phyloP scores from a whole-genome alignment of 2,888 invertebrate species.

The Drosophila pullipes region DNA sequence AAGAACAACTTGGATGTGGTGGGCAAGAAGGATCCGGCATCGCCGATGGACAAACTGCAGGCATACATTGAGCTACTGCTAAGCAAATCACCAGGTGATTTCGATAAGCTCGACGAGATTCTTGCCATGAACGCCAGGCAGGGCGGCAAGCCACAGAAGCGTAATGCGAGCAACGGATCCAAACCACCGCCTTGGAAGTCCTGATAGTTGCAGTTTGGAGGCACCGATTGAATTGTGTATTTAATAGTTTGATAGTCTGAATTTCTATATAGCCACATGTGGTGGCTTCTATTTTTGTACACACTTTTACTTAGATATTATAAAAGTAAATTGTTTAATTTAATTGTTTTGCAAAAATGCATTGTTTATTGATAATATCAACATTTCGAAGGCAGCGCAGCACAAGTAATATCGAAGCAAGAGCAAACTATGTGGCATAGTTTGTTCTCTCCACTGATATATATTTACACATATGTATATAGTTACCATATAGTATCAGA shows the following conservation, averaged over 20 bases:
- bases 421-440: slow-evolving; percentile 17
- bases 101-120: slow-evolving; percentile 83
- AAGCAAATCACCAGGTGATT: slow-evolving; percentile 86
- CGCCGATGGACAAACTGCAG: slow-evolving; percentile 82
- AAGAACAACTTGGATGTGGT: slow-evolving; percentile 73
- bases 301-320: slow-evolving; percentile 26
- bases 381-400: slow-evolving; percentile 58
- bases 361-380: slow-evolving; percentile 50
- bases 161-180: slow-evolving; percentile 19
- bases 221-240: slow-evolving; percentile 3
- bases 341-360: slow-evolving; percentile 20
- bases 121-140: slow-evolving; percentile 70
- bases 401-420: slow-evolving; percentile 6
- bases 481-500: background rate
- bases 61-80: slow-evolving; percentile 86
- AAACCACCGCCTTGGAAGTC: slow-evolving; percentile 83
- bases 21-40: slow-evolving; percentile 59
- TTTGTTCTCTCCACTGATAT: slow-evolving; percentile 9
- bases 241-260: slow-evolving; percentile 13
- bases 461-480: background rate
- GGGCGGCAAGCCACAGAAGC: slow-evolving; percentile 45
- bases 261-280: slow-evolving; percentile 16
- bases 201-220: slow-evolving; percentile 33
- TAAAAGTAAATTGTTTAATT: slow-evolving; percentile 51
- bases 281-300: slow-evolving; percentile 43